Percentiles rank a stretch among this genome's conserved stretches.
These are phyloP conservation scores for Spinus pinus DNA, from an alignment of 2,797 vertebrate genomes.

Conservation along the genomic window DNA sequence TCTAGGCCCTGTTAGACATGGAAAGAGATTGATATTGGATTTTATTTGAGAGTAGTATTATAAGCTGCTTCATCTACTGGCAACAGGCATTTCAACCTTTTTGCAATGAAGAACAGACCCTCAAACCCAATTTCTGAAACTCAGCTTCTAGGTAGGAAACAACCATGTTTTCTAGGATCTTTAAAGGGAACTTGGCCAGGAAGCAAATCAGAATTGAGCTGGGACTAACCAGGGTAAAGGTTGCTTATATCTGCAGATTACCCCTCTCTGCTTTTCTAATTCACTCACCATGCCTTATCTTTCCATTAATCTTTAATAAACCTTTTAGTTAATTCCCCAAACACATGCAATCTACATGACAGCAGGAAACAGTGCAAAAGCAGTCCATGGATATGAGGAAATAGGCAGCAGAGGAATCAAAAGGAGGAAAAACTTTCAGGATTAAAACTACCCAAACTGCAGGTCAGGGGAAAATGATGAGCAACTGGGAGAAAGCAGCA, in stretches of 20 bases:
- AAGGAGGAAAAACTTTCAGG: slow-evolving; percentile 33
- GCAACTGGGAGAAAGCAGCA: not conserved
- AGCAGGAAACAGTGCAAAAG: slow-evolving; percentile 37
- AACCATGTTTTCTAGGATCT: not conserved
- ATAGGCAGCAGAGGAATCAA: slow-evolving; percentile 31
- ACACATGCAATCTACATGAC: slow-evolving; percentile 44
- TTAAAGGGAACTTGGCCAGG: not conserved
- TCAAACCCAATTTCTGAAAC: not conserved
- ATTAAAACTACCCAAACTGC: slow-evolving; percentile 22
- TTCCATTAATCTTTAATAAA: slow-evolving; percentile 69
- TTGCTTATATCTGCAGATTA: slow-evolving; percentile 61
- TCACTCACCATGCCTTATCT: slow-evolving; percentile 56
- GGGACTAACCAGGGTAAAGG: slow-evolving; percentile 43
- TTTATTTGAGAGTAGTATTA: not conserved
- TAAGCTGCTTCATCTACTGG: not conserved
- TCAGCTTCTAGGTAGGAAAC: not conserved
- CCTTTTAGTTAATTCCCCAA: slow-evolving; percentile 70
- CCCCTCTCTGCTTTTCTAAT: slow-evolving; percentile 64
- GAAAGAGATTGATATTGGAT: not conserved
- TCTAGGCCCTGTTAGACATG: not conserved
- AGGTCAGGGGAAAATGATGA: not conserved
- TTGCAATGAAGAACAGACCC: not conserved
- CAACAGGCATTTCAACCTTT: not conserved
- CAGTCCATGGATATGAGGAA: not conserved
- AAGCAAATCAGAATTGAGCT: slow-evolving; percentile 30